These are phyloP conservation scores for Oxycera nigricornis DNA, from an alignment of 2,888 invertebrate species.

Conservation along the genomic window DNA sequence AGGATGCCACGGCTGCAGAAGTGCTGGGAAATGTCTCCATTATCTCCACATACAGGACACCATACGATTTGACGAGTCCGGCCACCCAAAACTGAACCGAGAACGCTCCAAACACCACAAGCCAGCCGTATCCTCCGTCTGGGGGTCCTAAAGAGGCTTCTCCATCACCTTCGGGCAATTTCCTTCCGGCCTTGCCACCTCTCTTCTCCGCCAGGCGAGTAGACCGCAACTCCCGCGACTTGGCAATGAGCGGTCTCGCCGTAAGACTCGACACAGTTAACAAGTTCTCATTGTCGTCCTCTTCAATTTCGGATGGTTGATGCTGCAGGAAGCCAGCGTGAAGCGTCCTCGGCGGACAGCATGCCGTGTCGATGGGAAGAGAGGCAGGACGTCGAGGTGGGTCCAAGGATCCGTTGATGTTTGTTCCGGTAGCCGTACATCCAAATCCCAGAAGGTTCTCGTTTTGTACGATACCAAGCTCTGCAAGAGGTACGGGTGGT, in stretches of 20 bases:
- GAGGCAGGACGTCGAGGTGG: constrained; percentile 63
- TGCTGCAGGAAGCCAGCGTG: constrained; percentile 60
- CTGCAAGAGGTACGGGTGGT: constrained; percentile 65
- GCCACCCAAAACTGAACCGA: constrained; percentile 84
- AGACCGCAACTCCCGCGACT: constrained; percentile 68
- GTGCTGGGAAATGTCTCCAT: constrained; percentile 80
- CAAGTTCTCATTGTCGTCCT: constrained; percentile 75
- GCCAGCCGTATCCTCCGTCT: constrained; percentile 81
- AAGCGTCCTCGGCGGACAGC: constrained; percentile 57
- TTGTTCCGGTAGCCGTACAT: constrained; percentile 48
- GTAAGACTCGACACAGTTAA: constrained; percentile 77
- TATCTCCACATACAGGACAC: constrained; percentile 80
- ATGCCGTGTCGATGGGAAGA: constrained; percentile 62
- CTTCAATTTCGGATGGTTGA: constrained; percentile 65
- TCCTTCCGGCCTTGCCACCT: constrained; percentile 39
- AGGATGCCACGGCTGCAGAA: constrained; percentile 77
- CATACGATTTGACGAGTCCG: constrained; percentile 81
- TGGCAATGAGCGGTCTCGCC: constrained; percentile 74
- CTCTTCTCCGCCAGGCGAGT: constrained; percentile 51
- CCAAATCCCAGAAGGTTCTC: constrained; percentile 43
- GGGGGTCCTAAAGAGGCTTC: constrained; percentile 63
- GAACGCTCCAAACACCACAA: constrained; percentile 78
- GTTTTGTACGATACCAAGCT: constrained; percentile 57
- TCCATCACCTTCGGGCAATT: not conserved
- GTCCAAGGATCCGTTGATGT: constrained; percentile 50